Conservation (phyloP, 92 coral and sea anemone species). For the Actinostola sp. region DNA sequence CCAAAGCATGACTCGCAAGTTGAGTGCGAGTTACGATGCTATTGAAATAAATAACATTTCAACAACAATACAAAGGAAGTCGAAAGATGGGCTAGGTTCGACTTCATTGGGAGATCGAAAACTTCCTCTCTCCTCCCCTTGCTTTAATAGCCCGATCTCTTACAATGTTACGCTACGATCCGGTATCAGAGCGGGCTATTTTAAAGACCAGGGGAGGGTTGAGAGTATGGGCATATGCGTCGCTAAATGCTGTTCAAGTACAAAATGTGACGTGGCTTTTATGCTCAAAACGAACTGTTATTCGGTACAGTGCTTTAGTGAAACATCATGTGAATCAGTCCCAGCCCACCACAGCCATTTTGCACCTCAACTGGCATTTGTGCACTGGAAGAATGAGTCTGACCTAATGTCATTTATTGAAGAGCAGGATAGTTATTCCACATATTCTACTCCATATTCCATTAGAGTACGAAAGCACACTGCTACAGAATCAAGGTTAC, state of each 20-base stretch:
- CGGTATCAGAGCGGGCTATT: slow-evolving; percentile 99
- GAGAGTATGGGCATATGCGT: slow-evolving; percentile 83
- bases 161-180: slow-evolving; percentile 99
- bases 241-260: slow-evolving; percentile 75
- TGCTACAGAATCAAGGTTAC: background rate
- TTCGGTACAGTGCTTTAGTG: slow-evolving; percentile 81
- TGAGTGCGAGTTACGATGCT: slow-evolving; percentile 8
- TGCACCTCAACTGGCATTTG: slow-evolving; percentile 67
- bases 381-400: slow-evolving; percentile 53
- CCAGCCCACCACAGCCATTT: slow-evolving; percentile 72
- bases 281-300: slow-evolving; percentile 85
- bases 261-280: slow-evolving; percentile 84
- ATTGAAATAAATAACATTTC: slow-evolving; percentile 6
- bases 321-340: slow-evolving; percentile 68
- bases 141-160: slow-evolving; percentile 99
- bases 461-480: background rate
- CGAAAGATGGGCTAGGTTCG: slow-evolving; percentile 72
- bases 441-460: background rate
- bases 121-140: slow-evolving; percentile 77
- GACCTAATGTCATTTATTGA: slow-evolving; percentile 77
- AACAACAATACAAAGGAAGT: slow-evolving; percentile 38
- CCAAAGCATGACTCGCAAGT: background rate
- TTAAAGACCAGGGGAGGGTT: slow-evolving; percentile 99
- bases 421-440: slow-evolving; percentile 41
- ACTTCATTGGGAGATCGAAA: slow-evolving; percentile 39